A percentile compares a stretch with the other conserved stretches of the same genome.
phyloP scores from a whole-genome alignment of 1,140 invertebrate genomes.

The Vanessa tameamea region DNA sequence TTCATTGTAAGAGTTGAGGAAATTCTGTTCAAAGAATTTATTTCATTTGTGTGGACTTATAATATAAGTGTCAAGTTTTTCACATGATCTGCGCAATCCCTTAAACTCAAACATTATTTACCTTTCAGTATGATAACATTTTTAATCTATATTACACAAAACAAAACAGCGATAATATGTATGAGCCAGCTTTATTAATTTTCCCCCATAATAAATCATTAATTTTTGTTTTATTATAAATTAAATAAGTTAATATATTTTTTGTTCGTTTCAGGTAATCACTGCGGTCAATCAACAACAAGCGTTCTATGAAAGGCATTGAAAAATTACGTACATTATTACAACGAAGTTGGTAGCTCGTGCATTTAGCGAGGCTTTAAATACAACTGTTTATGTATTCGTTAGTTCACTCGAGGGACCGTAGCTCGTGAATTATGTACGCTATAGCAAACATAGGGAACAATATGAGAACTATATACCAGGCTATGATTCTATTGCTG shows the following conservation, averaged over 20 bases:
- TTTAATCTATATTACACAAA: too few relatives aligned
- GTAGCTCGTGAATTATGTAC: conserved; percentile 26
- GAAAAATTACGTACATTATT: conserved; percentile 26
- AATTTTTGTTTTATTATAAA: background rate
- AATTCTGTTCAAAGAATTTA: too few relatives aligned
- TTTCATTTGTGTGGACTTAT: too few relatives aligned
- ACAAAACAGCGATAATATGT: too few relatives aligned
- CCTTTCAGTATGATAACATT: too few relatives aligned
- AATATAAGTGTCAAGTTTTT: too few relatives aligned
- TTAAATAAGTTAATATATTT: conserved; percentile 24
- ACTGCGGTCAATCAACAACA: conserved; percentile 18
- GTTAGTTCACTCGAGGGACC: conserved; percentile 42
- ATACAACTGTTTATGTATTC: conserved; percentile 61
- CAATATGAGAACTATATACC: conserved; percentile 30
- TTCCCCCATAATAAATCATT: background rate
- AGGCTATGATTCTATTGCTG: conserved; percentile 17
- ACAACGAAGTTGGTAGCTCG: conserved; percentile 43
- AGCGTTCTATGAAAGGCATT: background rate
- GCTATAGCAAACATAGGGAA: conserved; percentile 27
- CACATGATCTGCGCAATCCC: too few relatives aligned
- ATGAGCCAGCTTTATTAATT: too few relatives aligned
- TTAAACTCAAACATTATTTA: too few relatives aligned
- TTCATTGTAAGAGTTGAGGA: too few relatives aligned
- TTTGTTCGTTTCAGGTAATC: conserved; percentile 37
- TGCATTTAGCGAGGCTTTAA: conserved; percentile 48